These are phyloP conservation scores for Tupaia chinensis DNA, from an alignment of 2,113 vertebrate species.

Conservation along the genomic window DNA sequence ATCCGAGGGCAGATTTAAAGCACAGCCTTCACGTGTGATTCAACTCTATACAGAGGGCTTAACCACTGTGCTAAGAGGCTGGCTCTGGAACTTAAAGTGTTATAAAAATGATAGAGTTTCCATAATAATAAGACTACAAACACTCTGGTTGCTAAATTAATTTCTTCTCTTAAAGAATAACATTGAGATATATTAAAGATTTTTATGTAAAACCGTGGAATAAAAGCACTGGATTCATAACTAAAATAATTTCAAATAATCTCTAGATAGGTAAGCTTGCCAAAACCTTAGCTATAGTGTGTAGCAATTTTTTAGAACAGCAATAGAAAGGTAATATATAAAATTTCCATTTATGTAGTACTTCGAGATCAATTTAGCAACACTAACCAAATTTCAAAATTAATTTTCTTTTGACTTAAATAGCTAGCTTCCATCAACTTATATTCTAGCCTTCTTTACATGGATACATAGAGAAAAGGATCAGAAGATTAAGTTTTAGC, in stretches of 20 bases:
- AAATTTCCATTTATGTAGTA: neutral
- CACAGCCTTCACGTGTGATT: too few relatives aligned
- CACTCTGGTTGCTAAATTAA: neutral
- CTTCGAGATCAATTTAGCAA: neutral
- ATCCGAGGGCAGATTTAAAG: too few relatives aligned
- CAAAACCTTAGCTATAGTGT: neutral
- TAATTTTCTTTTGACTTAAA: neutral
- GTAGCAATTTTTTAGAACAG: neutral
- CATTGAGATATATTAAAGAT: neutral
- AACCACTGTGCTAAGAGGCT: too few relatives aligned
- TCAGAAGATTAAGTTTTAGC: neutral
- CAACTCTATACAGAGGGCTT: too few relatives aligned
- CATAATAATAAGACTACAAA: neutral
- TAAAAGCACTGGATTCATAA: neutral
- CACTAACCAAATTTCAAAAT: neutral
- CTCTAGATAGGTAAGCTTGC: neutral
- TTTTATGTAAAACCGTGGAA: neutral
- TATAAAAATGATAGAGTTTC: neutral
- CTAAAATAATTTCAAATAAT: constrained; percentile 1
- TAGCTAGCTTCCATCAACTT: neutral
- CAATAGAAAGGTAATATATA: neutral
- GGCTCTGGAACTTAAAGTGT: neutral
- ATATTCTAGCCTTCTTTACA: neutral
- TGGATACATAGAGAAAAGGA: neutral
- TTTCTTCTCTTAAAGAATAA: neutral